Evolutionary conservation across 2,888 invertebrate genomes (phyloP).

Genomic region (Ennomos quercinarius): DNA sequence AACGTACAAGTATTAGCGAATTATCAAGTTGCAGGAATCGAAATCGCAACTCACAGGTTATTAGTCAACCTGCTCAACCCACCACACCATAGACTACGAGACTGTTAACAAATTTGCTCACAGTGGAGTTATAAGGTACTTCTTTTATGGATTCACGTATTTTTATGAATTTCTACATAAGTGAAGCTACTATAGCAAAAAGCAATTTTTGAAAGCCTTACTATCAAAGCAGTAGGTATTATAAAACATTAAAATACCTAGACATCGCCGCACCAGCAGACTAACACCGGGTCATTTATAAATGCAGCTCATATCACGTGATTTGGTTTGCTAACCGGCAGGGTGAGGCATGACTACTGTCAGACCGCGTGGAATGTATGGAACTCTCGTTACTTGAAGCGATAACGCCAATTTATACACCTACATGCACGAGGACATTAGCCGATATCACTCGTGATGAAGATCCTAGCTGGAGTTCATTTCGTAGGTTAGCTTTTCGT

Average conservation of each 20-base stretch:
- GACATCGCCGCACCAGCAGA: slow-evolving; percentile 10
- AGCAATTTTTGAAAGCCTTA: too few species aligned
- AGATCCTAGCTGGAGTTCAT: slow-evolving; percentile 14
- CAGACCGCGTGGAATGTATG: slow-evolving; percentile 56
- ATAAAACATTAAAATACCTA: not conserved
- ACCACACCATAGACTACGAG: too few species aligned
- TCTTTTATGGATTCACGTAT: too few species aligned
- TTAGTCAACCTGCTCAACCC: too few species aligned
- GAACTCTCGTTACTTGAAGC: slow-evolving; percentile 52
- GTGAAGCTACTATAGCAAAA: too few species aligned
- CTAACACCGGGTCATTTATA: slow-evolving; percentile 47
- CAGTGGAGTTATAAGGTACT: too few species aligned
- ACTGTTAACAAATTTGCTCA: too few species aligned
- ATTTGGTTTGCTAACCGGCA: slow-evolving; percentile 68
- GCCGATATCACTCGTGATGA: slow-evolving; percentile 42
- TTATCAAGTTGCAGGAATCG: too few species aligned
- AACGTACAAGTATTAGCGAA: too few species aligned
- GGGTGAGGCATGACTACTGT: slow-evolving; percentile 62
- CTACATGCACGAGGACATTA: slow-evolving; percentile 43
- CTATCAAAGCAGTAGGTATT: too few species aligned
- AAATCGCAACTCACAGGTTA: too few species aligned
- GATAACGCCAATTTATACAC: slow-evolving; percentile 63
- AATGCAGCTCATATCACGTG: slow-evolving; percentile 62
- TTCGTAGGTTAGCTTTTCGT: slow-evolving; percentile 4
- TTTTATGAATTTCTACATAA: too few species aligned